Evolutionary conservation across 2,888 invertebrate genomes (phyloP).

Genomic region (Girardia tigrina): DNA sequence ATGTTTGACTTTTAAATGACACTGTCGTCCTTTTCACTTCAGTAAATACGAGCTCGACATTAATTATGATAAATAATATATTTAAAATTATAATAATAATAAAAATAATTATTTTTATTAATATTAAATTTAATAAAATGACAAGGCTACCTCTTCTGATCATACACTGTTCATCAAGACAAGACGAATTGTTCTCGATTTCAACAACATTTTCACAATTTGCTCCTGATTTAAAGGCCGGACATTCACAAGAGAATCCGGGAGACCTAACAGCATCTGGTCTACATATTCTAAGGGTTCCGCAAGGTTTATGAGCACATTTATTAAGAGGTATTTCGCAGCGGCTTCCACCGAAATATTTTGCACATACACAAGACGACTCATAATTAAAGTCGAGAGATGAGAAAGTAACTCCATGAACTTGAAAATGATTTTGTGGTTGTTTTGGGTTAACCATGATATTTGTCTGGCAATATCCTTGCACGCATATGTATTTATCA

Average conservation of each 20-base stretch:
- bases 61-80: no score
- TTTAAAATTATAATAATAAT: no score
- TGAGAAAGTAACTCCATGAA: not conserved
- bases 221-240: not conserved
- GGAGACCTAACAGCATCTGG: not conserved
- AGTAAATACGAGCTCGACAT: no score
- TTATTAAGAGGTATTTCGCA: not conserved
- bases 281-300: not conserved
- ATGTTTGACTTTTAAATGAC: no score
- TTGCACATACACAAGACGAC: not conserved
- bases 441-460: not conserved
- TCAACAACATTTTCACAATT: not conserved
- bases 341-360: not conserved
- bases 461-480: not conserved
- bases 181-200: not conserved
- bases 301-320: constrained; percentile 11
- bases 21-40: no score
- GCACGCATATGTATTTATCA: not conserved
- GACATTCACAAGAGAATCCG: not conserved
- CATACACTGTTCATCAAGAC: not conserved
- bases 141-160: not conserved
- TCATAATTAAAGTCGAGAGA: not conserved
- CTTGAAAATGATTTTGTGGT: not conserved
- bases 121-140: no score
- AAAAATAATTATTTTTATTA: no score